Base-by-base conservation (phyloP, 2,113 vertebrate genomes). In the Sinocyclocheilus anshuiensis region DNA sequence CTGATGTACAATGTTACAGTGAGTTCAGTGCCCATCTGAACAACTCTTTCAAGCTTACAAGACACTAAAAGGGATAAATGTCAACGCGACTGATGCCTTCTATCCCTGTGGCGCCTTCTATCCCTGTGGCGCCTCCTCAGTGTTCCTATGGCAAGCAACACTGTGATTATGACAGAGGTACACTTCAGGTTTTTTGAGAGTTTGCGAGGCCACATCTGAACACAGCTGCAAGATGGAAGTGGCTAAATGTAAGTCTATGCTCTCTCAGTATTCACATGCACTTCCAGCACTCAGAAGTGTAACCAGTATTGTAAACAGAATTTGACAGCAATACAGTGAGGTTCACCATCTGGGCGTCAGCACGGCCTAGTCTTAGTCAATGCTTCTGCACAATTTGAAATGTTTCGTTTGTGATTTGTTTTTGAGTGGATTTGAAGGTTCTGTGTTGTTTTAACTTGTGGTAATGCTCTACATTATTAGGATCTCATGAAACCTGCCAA, bases 261-360 rank as follows among this genome's bases (percentile, higher is more conserved):
- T 61, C 65, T 86, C 24, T 61, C 69, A 89, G 88, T 90, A 89
- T 90, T 89, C 74, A 55, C 61, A 69, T 72, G 50, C 87, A 90
- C 83, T 87, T 89, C 81, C 50, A 77, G 63, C 53, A 24, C 55
- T 57, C 83, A 81, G 77, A 87, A 84, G 59, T 86, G 61, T 90
- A 77, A 88, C 81, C 71, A 88, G 86, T 89, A 89, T 89, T 81
- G 85, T 75, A 89, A 77, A 61, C 86, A 86, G 88, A 90, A 88
- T 89, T 91, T 87, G 22, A 83, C 12, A 86, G 72, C 55, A 90
- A 87, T 90, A 85, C 55, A 59, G 29, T 76, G 55, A 77, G 63
- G 53, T 86, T 84, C 85, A 90, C 33, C 29, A 74, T 53, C 82
- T 85, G 78, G 78, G 45, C n/a, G 36, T 75, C 76, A 78, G 24